Conservation (phyloP, 2,113 vertebrate species). For the Salminus brasiliensis region DNA sequence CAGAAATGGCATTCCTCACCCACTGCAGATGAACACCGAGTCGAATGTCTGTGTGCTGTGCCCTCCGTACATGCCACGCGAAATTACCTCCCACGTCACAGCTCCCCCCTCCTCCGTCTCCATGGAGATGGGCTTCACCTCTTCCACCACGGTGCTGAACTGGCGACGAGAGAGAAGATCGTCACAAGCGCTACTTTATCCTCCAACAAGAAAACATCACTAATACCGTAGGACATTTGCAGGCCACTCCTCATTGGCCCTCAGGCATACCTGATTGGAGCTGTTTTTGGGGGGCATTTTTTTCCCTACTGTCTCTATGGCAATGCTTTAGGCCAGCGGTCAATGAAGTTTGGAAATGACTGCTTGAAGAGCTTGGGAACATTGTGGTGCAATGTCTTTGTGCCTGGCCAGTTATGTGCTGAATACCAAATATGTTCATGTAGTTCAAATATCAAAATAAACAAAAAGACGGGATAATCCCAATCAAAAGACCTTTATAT, state of each 20-base stretch:
- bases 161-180: slow-evolving; percentile 53
- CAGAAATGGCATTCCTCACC: slow-evolving; percentile 64
- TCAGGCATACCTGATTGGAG: slow-evolving; percentile 4
- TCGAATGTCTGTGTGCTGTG: slow-evolving; percentile 67
- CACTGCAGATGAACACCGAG: slow-evolving; percentile 71
- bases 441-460: neutral
- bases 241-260: slow-evolving; percentile 18
- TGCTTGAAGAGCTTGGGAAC: neutral
- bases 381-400: neutral
- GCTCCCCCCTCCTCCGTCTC: slow-evolving; percentile 30
- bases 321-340: slow-evolving; percentile 23
- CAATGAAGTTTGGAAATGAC: slow-evolving; percentile 11
- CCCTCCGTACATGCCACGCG: slow-evolving; percentile 52
- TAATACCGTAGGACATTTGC: slow-evolving; percentile 41
- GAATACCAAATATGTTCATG: neutral
- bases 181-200: slow-evolving; percentile 51
- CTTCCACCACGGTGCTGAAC: slow-evolving; percentile 70
- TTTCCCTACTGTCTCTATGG: slow-evolving; percentile 31
- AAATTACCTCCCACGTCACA: slow-evolving; percentile 71
- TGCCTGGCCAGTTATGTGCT: neutral
- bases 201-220: slow-evolving; percentile 39
- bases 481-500: slow-evolving; percentile 69
- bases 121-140: slow-evolving; percentile 62
- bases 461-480: neutral
- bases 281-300: no score